Evolutionary conservation across 2,888 invertebrate species (phyloP).

Genomic region (Blastobasis adustella): DNA sequence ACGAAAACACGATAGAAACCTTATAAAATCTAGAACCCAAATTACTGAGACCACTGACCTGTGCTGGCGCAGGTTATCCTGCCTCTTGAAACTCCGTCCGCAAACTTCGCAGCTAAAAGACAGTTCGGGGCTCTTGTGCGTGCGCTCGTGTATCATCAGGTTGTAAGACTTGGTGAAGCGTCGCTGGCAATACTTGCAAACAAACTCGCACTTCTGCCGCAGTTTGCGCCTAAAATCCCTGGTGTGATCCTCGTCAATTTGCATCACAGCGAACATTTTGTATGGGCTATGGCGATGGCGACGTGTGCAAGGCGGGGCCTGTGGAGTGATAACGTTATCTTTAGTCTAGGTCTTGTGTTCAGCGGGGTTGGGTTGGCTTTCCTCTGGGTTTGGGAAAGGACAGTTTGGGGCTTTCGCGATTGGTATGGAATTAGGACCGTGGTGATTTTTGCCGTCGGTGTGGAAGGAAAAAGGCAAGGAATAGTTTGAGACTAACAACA

Average conservation of each 20-base stretch:
- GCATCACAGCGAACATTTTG: conserved; percentile 93
- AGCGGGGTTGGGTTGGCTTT: neutral
- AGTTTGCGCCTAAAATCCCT: conserved; percentile 91
- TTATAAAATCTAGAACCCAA: neutral
- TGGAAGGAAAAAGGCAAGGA: too few species aligned
- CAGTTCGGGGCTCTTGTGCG: conserved; percentile 96
- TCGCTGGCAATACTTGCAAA: conserved; percentile 98
- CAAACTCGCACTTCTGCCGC: conserved; percentile 97
- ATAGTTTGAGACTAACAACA: too few species aligned
- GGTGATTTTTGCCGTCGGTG: too few species aligned
- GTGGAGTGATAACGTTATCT: conserved; percentile 56
- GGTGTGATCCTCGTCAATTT: conserved; percentile 91
- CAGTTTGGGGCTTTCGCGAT: too few species aligned
- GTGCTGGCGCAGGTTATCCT: conserved; percentile 96
- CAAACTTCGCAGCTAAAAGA: conserved; percentile 98
- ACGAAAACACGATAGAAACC: too few species aligned
- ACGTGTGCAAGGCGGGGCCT: conserved; percentile 51
- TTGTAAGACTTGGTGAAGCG: conserved; percentile 99
- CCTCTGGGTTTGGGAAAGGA: too few species aligned
- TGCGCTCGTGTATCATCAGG: conserved; percentile 98
- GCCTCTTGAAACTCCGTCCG: conserved; percentile 97
- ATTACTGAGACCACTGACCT: conserved; percentile 76
- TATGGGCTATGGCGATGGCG: conserved; percentile 59
- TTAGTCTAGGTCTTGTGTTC: conserved; percentile 22
- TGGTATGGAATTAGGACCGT: too few species aligned